Evolutionary conservation across 2,888 invertebrate genomes (phyloP).

Genomic region (Dioctria rufipes): DNA sequence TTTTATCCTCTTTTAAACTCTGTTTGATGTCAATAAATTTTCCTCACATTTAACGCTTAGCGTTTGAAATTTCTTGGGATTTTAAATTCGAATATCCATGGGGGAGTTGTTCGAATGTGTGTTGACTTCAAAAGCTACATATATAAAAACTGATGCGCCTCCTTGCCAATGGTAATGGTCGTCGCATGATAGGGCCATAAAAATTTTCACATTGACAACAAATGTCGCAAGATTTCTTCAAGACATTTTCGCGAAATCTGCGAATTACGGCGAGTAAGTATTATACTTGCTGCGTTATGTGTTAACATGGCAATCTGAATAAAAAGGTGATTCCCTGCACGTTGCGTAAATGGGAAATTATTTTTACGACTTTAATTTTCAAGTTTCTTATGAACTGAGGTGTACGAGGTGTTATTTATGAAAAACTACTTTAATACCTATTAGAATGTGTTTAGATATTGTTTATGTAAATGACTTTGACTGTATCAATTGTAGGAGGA

Average conservation of each 20-base stretch:
- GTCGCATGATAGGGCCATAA: conserved; percentile 42
- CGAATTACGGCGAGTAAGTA: conserved; percentile 22
- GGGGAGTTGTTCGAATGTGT: not conserved
- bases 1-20: conserved; percentile 30
- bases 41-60: not conserved
- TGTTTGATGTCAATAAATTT: conserved; percentile 30
- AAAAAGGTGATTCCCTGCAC: conserved; percentile 44
- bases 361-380: conserved; percentile 35
- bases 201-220: conserved; percentile 53
- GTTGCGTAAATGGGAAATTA: not conserved
- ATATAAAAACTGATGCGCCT: conserved; percentile 2
- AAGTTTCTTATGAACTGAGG: conserved; percentile 21
- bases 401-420: not conserved
- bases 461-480: too few relatives aligned
- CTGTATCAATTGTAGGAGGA: too few relatives aligned
- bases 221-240: conserved; percentile 31
- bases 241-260: conserved; percentile 46
- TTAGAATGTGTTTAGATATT: too few relatives aligned
- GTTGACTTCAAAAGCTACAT: not conserved
- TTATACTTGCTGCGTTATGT: conserved; percentile 4
- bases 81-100: conserved; percentile 25
- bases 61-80: not conserved
- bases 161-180: conserved; percentile 17
- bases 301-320: conserved; percentile 40
- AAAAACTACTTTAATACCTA: not conserved